Percentiles rank a stretch among this genome's conserved stretches.
phyloP scores from a whole-genome alignment of 2,797 vertebrate species.

The Acrossocheilus fasciatus region DNA sequence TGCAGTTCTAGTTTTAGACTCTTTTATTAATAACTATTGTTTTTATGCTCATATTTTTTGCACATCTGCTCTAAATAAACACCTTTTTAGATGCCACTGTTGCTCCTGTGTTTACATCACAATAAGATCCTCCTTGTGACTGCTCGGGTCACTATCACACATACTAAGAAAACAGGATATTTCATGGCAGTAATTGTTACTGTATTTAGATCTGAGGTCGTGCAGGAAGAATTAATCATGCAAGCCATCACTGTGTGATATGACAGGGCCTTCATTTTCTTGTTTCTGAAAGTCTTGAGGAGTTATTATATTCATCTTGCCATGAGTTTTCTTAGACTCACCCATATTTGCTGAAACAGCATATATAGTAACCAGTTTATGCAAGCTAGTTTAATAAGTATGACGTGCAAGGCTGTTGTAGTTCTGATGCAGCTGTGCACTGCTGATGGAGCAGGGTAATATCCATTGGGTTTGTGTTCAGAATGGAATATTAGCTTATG shows the following conservation, averaged over 20 bases:
- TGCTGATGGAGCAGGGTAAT: slow-evolving; percentile 8
- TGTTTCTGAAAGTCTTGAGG: slow-evolving; percentile 7
- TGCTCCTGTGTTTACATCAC: neutral
- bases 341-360: slow-evolving; percentile 20
- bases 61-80: neutral
- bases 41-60: neutral
- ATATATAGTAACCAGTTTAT: slow-evolving; percentile 18
- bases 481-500: neutral
- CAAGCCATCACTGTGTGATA: neutral
- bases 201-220: neutral
- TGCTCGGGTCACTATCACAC: neutral
- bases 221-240: neutral
- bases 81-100: neutral
- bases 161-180: neutral
- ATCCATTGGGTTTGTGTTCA: neutral
- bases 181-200: neutral
- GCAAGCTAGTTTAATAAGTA: slow-evolving; percentile 7
- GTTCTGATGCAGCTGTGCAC: neutral
- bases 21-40: neutral
- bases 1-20: neutral
- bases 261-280: neutral
- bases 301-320: slow-evolving; percentile 15
- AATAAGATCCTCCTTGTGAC: neutral
- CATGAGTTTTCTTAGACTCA: neutral
- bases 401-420: neutral